A percentile compares a stretch with the other conserved stretches of the same genome.
phyloP scores from a whole-genome alignment of 2,113 vertebrate species.

The Corythornis vintsioides region DNA sequence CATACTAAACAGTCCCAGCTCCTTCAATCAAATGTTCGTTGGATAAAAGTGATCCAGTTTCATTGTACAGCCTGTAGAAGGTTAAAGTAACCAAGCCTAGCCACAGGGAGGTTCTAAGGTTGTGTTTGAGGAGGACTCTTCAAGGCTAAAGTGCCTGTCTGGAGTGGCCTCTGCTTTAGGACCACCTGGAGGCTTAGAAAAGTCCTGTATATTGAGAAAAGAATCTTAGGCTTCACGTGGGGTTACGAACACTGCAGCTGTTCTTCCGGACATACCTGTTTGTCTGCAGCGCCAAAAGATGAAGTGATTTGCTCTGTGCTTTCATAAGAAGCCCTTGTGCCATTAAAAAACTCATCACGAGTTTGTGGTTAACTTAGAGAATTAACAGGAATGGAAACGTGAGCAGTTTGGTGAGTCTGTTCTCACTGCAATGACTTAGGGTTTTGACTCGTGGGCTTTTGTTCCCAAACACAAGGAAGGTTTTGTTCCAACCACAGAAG shows the following conservation, averaged over 20 bases:
- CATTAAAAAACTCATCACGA: neutral
- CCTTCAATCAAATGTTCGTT: neutral
- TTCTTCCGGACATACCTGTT: neutral
- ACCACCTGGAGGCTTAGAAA: neutral
- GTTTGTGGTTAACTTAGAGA: neutral
- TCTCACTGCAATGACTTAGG: neutral
- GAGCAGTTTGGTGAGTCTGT: neutral
- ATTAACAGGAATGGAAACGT: neutral
- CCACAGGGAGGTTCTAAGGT: neutral
- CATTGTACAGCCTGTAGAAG: neutral
- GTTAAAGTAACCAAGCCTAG: neutral
- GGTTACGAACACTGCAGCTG: neutral
- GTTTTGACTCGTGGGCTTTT: neutral
- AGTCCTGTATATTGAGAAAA: neutral
- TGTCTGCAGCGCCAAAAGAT: neutral
- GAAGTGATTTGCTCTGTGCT: neutral
- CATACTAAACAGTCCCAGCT: no score
- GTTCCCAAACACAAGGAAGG: neutral
- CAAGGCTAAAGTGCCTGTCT: neutral
- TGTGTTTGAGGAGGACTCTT: neutral
- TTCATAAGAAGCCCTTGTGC: neutral
- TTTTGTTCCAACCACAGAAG: neutral
- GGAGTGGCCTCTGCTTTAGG: neutral
- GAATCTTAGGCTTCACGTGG: neutral
- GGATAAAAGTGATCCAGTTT: neutral